phyloP scores from a whole-genome alignment of 2,113 vertebrate genomes.

The Cebus imitator region DNA sequence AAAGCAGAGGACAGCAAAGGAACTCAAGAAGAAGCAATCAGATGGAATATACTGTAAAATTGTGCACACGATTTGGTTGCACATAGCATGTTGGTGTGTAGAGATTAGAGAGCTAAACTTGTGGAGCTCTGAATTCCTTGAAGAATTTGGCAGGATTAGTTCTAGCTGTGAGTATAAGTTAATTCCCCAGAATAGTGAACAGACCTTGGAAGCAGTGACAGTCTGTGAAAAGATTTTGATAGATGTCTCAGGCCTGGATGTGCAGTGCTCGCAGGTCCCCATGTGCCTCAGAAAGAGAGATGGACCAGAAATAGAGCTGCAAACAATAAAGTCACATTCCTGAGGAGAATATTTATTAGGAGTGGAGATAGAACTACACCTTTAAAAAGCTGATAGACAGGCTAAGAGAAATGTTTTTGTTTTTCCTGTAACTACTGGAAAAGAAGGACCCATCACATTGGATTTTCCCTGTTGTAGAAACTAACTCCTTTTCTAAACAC shows the following conservation, averaged over 20 bases:
- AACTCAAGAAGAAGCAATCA: background rate
- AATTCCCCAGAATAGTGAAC: slow-evolving; percentile 32
- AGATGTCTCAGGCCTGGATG: background rate
- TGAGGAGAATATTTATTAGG: background rate
- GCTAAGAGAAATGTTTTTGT: background rate
- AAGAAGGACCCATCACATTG: background rate
- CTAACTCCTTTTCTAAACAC: background rate
- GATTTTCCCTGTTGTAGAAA: background rate
- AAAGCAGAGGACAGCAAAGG: background rate
- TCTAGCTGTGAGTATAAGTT: background rate
- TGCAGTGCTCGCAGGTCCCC: background rate
- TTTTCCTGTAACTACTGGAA: background rate
- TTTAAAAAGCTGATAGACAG: background rate
- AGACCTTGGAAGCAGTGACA: background rate
- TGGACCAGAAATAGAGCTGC: background rate
- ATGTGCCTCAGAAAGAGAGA: background rate
- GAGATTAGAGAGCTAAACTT: background rate
- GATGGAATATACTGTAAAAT: background rate
- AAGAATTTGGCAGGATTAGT: background rate
- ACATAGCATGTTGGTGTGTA: background rate
- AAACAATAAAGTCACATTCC: background rate
- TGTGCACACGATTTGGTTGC: background rate
- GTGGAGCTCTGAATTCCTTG: background rate
- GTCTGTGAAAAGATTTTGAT: slow-evolving; percentile 28
- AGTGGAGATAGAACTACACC: background rate